phyloP scores from a whole-genome alignment of 2,888 invertebrate species.

The Pristionchus arcanus region DNA sequence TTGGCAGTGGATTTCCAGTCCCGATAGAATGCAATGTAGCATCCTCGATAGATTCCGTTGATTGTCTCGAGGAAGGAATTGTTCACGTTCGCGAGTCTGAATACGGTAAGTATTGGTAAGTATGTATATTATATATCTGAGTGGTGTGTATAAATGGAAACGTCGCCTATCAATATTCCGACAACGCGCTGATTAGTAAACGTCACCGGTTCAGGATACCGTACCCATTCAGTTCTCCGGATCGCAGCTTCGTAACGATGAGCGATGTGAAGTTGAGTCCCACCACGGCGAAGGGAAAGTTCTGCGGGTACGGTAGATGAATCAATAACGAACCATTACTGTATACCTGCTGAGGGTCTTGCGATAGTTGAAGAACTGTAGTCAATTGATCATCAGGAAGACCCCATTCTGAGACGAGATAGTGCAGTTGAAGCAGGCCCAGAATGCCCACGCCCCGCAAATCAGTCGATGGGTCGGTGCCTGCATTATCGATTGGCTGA shows the following conservation, averaged over 20 bases:
- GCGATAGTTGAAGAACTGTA: constrained; percentile 14
- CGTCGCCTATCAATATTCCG: not conserved
- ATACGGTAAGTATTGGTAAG: not conserved
- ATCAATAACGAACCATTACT: not conserved
- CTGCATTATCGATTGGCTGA: constrained; percentile 60
- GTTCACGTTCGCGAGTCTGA: constrained; percentile 61
- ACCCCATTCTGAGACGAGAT: constrained; percentile 79
- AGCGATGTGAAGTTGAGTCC: constrained; percentile 82
- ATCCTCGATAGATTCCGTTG: constrained; percentile 64
- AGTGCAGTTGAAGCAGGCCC: constrained; percentile 81
- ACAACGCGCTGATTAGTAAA: not conserved
- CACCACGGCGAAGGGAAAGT: constrained; percentile 83
- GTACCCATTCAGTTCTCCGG: constrained; percentile 82
- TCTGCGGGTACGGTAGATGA: constrained; percentile 76
- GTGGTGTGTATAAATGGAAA: not conserved
- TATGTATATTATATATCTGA: too few relatives aligned
- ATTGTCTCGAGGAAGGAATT: constrained; percentile 62
- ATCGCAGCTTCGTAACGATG: constrained; percentile 81
- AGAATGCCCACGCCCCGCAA: constrained; percentile 82
- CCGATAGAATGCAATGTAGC: constrained; percentile 61
- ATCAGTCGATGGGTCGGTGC: constrained; percentile 83
- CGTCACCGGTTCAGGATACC: not conserved
- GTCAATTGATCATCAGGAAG: not conserved
- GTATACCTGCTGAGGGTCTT: constrained; percentile 39
- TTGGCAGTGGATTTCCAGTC: constrained; percentile 61